Conservation (phyloP, 2,888 invertebrate genomes). For the Tiliacea citrago region DNA sequence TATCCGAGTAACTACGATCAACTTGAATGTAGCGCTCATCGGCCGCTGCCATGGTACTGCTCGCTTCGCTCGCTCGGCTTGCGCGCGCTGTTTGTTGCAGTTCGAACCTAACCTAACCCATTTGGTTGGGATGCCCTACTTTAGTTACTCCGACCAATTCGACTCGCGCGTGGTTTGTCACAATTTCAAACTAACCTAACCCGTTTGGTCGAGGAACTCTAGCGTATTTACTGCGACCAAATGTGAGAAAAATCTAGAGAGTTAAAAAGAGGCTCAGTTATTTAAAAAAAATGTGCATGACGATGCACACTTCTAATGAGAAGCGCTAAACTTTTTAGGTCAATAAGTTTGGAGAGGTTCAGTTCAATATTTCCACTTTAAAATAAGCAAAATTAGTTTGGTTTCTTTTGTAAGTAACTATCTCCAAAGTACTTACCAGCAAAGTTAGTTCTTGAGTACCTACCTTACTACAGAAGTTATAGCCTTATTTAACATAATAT, state of each 20-base stretch:
- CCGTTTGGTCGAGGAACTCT: neutral
- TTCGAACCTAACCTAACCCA: too few species aligned
- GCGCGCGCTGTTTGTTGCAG: too few species aligned
- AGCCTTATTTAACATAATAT: constrained; percentile 5
- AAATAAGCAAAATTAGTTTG: neutral
- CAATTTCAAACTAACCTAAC: too few species aligned
- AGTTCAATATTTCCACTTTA: neutral
- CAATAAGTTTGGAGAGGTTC: neutral
- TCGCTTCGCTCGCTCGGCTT: neutral
- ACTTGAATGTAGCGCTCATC: neutral
- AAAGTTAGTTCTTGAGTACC: neutral
- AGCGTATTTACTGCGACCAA: neutral
- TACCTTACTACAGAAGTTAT: neutral
- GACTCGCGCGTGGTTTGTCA: too few species aligned
- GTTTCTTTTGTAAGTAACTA: neutral
- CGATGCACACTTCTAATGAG: neutral
- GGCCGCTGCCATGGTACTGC: neutral
- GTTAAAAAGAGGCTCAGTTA: neutral
- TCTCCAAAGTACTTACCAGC: neutral
- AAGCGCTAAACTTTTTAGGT: neutral
- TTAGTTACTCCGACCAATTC: too few species aligned
- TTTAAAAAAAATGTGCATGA: neutral
- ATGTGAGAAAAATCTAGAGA: neutral
- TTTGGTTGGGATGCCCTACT: too few species aligned
- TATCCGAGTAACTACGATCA: neutral